Evolutionary conservation across 2,888 invertebrate genomes (phyloP).

Genomic region (Parnassius glacialis): DNA sequence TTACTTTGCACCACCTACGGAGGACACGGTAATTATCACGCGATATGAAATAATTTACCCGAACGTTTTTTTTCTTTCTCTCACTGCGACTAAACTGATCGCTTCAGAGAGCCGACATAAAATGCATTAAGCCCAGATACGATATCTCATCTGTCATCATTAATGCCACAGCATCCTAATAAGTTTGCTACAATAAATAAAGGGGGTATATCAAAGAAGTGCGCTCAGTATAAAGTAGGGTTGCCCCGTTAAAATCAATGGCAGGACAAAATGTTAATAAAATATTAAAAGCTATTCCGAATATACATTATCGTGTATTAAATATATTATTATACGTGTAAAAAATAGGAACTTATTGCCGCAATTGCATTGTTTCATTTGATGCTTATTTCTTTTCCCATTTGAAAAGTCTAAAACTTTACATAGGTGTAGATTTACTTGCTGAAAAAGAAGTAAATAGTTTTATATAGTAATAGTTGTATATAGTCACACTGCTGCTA

Average conservation of each 20-base stretch:
- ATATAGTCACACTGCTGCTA: too few species aligned
- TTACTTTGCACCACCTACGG: conserved; percentile 14
- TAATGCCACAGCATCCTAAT: conserved; percentile 78
- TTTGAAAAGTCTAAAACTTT: too few species aligned
- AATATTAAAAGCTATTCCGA: too few species aligned
- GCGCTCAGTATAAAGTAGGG: conserved; percentile 59
- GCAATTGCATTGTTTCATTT: too few species aligned
- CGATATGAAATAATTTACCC: conserved; percentile 53
- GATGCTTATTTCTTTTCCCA: too few species aligned
- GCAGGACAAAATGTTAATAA: background rate
- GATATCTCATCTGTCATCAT: conserved; percentile 78
- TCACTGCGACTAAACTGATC: conserved; percentile 47
- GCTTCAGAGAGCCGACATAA: conserved; percentile 52
- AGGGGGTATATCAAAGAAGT: conserved; percentile 72
- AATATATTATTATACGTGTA: too few species aligned
- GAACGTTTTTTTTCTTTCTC: conserved; percentile 46
- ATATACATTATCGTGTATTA: too few species aligned
- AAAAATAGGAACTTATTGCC: too few species aligned
- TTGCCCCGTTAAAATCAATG: background rate
- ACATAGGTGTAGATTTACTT: too few species aligned
- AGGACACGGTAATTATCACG: conserved; percentile 32
- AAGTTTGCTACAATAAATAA: conserved; percentile 77
- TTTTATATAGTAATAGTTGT: too few species aligned
- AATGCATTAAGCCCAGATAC: conserved; percentile 65
- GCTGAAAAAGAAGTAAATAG: too few species aligned